Conservation (phyloP, 1,140 invertebrate species). For the Drosophila bipectinata region DNA sequence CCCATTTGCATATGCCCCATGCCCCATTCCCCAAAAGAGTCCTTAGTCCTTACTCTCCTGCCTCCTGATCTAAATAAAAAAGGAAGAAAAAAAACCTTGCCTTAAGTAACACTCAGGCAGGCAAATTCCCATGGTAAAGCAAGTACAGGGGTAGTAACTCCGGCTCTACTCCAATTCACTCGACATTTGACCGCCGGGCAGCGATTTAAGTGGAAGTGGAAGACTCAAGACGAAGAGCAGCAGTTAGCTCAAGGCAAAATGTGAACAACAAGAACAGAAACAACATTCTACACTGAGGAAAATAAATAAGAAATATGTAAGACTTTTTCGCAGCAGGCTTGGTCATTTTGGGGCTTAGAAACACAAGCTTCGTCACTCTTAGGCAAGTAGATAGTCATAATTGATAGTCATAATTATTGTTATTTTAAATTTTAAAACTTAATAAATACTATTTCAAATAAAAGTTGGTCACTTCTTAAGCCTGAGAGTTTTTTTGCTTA, state of each 20-base stretch:
- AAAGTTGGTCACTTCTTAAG: too few species aligned
- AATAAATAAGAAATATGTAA: neutral
- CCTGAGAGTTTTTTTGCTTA: too few species aligned
- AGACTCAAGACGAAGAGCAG: slow-evolving; percentile 13
- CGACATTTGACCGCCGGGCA: slow-evolving; percentile 59
- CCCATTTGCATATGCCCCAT: slow-evolving; percentile 55
- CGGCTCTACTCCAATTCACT: slow-evolving; percentile 18
- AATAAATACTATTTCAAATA: too few species aligned
- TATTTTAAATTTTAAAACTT: too few species aligned
- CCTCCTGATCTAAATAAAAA: neutral
- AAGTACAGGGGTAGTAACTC: neutral
- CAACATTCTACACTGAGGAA: neutral
- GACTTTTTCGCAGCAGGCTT: neutral
- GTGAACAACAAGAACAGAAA: slow-evolving; percentile 2
- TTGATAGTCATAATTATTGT: too few species aligned
- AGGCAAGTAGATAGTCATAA: too few species aligned
- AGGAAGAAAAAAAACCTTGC: slow-evolving; percentile 1
- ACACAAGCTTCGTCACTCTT: too few species aligned
- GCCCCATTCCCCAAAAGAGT: slow-evolving; percentile 1
- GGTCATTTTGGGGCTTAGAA: neutral
- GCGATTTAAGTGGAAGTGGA: slow-evolving; percentile 47
- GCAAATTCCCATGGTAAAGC: slow-evolving; percentile 69
- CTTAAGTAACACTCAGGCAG: slow-evolving; percentile 50
- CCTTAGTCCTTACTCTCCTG: neutral
- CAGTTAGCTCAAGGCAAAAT: slow-evolving; percentile 23